These are phyloP conservation scores for Uromys caudimaculatus DNA, from an alignment of 2,797 vertebrate genomes.

Conservation along the genomic window DNA sequence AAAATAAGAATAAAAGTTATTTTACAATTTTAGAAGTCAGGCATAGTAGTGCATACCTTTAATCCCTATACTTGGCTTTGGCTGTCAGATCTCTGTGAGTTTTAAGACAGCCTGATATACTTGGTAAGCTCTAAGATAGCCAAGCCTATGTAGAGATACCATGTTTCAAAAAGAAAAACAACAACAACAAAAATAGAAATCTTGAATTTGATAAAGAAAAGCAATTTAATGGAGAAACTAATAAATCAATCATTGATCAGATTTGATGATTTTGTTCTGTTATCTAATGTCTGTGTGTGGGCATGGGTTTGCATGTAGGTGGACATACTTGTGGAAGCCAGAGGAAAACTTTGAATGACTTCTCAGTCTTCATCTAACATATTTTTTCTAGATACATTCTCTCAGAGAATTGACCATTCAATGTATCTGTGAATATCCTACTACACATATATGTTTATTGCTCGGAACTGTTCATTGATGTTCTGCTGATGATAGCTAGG, in stretches of 20 bases:
- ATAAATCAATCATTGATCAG: background rate
- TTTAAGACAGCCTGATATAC: background rate
- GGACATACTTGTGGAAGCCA: background rate
- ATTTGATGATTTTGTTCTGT: background rate
- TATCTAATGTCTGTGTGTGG: background rate
- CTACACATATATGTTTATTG: background rate
- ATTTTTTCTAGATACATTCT: background rate
- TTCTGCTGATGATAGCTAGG: background rate
- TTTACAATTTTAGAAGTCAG: background rate
- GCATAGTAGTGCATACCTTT: background rate
- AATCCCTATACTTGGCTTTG: background rate
- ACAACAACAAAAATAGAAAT: background rate
- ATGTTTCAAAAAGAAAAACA: background rate
- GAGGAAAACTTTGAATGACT: background rate
- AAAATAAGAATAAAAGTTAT: slow-evolving; percentile 1
- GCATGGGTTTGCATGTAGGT: background rate
- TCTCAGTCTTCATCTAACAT: background rate
- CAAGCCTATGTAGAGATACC: background rate
- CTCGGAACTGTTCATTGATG: background rate
- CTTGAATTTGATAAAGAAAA: slow-evolving; percentile 12
- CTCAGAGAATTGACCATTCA: background rate
- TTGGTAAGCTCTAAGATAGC: background rate
- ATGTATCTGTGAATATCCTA: background rate
- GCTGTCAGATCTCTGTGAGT: background rate
- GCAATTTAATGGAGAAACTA: background rate